These are phyloP conservation scores for Coturnix japonica DNA, from an alignment of 2,113 vertebrate genomes.

Conservation along the genomic window DNA sequence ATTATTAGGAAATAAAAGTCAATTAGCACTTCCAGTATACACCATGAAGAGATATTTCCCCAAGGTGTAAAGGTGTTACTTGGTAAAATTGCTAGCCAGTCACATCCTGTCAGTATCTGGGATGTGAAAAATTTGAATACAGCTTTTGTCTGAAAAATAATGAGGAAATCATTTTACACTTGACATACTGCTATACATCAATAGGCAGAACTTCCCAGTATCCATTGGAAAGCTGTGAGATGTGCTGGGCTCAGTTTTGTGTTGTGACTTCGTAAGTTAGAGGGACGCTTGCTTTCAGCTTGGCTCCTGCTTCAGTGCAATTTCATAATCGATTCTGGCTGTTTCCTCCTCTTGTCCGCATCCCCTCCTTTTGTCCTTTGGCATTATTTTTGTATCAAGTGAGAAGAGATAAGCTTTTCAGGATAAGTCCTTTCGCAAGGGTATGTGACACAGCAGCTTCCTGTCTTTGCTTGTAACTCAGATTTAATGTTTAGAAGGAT, in stretches of 20 bases:
- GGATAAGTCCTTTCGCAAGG: background rate
- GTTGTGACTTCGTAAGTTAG: background rate
- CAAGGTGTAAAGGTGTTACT: slow-evolving; percentile 59
- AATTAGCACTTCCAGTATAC: slow-evolving; percentile 71
- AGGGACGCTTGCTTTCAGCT: fast-evolving
- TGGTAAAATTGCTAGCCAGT: slow-evolving; percentile 53
- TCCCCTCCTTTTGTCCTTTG: background rate
- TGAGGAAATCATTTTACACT: slow-evolving; percentile 31
- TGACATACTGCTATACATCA: slow-evolving; percentile 30
- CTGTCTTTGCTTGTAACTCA: background rate
- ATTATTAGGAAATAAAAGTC: slow-evolving; percentile 75
- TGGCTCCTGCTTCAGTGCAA: background rate
- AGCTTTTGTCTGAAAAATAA: slow-evolving; percentile 46
- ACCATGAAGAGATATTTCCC: slow-evolving; percentile 72
- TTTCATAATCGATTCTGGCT: background rate
- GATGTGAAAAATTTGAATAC: slow-evolving; percentile 45
- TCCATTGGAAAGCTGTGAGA: slow-evolving; percentile 10
- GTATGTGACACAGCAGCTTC: background rate
- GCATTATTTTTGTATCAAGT: background rate
- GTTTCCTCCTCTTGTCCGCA: background rate
- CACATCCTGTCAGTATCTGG: slow-evolving; percentile 49
- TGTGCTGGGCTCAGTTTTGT: background rate
- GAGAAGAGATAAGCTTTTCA: background rate
- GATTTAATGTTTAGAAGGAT: background rate
- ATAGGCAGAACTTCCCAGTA: slow-evolving; percentile 26